Conservation (phyloP, 2,888 invertebrate species). For the Lampropteryx suffumata region DNA sequence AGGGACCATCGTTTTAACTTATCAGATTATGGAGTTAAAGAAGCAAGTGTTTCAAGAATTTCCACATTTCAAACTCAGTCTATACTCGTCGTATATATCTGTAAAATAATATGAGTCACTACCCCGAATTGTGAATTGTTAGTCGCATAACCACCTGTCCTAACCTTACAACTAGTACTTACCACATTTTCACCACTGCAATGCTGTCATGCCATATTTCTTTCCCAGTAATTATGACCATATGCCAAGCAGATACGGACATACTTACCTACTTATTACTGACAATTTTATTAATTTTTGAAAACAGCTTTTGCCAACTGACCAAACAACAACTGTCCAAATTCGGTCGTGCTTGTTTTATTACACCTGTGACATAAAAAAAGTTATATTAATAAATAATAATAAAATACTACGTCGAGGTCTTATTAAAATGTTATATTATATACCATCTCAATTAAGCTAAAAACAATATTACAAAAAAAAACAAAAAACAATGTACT, state of each 20-base stretch:
- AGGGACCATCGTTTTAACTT: too few relatives aligned
- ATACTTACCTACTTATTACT: constrained; percentile 10
- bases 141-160: constrained; percentile 42
- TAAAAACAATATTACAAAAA: too few relatives aligned
- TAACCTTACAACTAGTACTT: neutral
- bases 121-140: neutral
- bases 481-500: too few relatives aligned
- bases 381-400: too few relatives aligned
- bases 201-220: constrained; percentile 3
- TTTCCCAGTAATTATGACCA: constrained; percentile 29
- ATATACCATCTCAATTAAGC: too few relatives aligned
- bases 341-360: constrained; percentile 2
- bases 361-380: neutral
- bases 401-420: too few relatives aligned
- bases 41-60: too few relatives aligned
- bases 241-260: constrained; percentile 40
- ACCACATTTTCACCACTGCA: constrained; percentile 27
- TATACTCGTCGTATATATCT: too few relatives aligned
- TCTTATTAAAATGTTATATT: too few relatives aligned
- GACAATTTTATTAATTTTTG: constrained; percentile 17
- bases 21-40: too few relatives aligned
- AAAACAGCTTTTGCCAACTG: constrained; percentile 20
- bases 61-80: too few relatives aligned
- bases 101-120: too few relatives aligned
- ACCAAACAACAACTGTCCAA: constrained; percentile 25